These are phyloP conservation scores for Lepidurus couesii DNA, from an alignment of 1,140 invertebrate species.

Conservation along the genomic window DNA sequence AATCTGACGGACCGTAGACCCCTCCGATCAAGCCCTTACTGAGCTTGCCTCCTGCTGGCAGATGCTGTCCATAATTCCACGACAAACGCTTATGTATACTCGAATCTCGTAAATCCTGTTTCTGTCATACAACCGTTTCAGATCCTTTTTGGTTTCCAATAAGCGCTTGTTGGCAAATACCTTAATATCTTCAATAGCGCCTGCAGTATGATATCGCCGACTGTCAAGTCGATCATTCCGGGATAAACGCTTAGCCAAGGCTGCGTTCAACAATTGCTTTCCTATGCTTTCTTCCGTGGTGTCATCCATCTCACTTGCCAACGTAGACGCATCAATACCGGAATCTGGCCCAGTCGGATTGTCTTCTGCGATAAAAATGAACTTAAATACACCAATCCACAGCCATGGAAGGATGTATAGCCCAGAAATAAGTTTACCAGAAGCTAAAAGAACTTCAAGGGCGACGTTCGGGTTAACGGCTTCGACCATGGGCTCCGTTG, in stretches of 20 bases:
- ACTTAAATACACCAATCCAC: neutral
- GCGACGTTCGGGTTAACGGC: constrained; percentile 32
- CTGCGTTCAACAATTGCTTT: constrained; percentile 33
- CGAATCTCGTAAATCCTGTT: constrained; percentile 51
- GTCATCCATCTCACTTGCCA: constrained; percentile 38
- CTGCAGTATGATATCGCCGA: constrained; percentile 58
- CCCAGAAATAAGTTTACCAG: neutral
- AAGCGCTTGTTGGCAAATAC: constrained; percentile 41
- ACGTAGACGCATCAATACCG: constrained; percentile 14
- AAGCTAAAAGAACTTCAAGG: neutral
- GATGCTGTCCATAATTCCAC: constrained; percentile 55
- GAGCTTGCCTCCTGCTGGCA: constrained; percentile 35
- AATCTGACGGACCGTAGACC: constrained; percentile 26
- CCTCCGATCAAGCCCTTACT: constrained; percentile 34
- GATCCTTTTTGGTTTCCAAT: constrained; percentile 29
- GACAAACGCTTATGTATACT: constrained; percentile 60
- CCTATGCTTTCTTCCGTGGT: constrained; percentile 39
- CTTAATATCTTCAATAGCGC: constrained; percentile 60
- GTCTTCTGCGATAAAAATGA: neutral
- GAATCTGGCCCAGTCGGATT: constrained; percentile 22
- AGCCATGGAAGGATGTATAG: neutral
- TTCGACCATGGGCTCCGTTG: constrained; percentile 26
- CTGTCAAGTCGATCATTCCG: constrained; percentile 49
- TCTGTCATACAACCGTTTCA: constrained; percentile 41
- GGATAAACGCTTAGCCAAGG: constrained; percentile 46